phyloP scores from a whole-genome alignment of 2,797 vertebrate species.

The Rhadinocentrus ornatus region DNA sequence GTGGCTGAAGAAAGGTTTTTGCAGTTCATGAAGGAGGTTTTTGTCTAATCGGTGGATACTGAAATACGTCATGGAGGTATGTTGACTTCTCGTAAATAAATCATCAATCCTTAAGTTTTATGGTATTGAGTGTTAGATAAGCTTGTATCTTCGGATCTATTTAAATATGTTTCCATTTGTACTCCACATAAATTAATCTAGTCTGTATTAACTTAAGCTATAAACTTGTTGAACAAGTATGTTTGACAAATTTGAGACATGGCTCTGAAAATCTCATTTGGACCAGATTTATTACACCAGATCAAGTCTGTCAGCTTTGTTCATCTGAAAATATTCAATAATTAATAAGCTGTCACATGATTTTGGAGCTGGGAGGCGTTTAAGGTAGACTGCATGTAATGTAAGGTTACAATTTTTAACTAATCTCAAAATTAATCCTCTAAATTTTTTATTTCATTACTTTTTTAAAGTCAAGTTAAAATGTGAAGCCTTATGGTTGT shows the following conservation, averaged over 20 bases:
- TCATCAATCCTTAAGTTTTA: background rate
- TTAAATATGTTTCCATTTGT: background rate
- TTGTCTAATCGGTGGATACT: conserved; percentile 29
- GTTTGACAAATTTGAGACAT: background rate
- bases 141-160: background rate
- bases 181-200: background rate
- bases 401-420: no score
- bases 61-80: conserved; percentile 71
- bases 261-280: background rate
- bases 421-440: no score
- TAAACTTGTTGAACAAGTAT: background rate
- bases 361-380: background rate
- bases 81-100: conserved; percentile 4
- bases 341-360: background rate
- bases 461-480: no score
- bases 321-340: background rate
- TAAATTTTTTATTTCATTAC: no score
- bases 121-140: background rate
- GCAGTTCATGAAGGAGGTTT: background rate
- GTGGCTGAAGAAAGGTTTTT: conserved; percentile 38
- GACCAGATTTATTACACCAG: background rate
- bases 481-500: no score
- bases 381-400: background rate
- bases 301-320: conserved; percentile 11
- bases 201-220: background rate